Evolutionary conservation across 1,140 invertebrate species (phyloP).

Genomic region (Sipha flava): DNA sequence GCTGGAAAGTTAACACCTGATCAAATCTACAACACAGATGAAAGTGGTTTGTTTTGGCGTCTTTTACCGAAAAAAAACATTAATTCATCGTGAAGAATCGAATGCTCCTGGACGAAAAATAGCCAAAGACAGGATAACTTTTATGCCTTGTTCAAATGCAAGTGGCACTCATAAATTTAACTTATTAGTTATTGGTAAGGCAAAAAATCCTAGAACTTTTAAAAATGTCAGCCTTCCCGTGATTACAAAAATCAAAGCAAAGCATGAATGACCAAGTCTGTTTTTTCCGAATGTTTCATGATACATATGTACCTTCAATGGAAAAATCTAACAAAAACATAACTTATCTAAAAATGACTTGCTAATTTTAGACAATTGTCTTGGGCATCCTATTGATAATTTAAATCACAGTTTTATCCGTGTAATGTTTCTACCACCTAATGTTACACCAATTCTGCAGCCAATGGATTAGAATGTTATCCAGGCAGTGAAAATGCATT

Average conservation of each 20-base stretch:
- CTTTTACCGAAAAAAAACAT: constrained; percentile 38
- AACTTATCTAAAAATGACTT: background rate
- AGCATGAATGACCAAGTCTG: constrained; percentile 38
- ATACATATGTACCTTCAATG: background rate
- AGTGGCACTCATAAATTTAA: constrained; percentile 42
- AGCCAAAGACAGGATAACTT: constrained; percentile 42
- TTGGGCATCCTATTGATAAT: background rate
- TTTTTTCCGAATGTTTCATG: constrained; percentile 34
- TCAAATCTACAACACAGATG: constrained; percentile 43
- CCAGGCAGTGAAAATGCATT: background rate
- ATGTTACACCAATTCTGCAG: background rate
- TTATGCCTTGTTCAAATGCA: constrained; percentile 43
- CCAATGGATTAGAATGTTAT: background rate
- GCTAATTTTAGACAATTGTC: background rate
- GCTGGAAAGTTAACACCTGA: too few species aligned
- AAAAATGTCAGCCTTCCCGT: constrained; percentile 38
- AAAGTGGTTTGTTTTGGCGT: constrained; percentile 42
- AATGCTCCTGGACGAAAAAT: constrained; percentile 40
- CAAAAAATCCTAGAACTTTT: constrained; percentile 40
- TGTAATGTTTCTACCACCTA: background rate
- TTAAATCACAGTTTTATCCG: background rate
- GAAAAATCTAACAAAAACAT: background rate
- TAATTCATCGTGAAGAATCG: constrained; percentile 36
- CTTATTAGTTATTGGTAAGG: constrained; percentile 41
- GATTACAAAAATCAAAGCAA: constrained; percentile 40